Evolutionary conservation across 2,888 invertebrate genomes (phyloP).

Genomic region (Apamea epomidion): DNA sequence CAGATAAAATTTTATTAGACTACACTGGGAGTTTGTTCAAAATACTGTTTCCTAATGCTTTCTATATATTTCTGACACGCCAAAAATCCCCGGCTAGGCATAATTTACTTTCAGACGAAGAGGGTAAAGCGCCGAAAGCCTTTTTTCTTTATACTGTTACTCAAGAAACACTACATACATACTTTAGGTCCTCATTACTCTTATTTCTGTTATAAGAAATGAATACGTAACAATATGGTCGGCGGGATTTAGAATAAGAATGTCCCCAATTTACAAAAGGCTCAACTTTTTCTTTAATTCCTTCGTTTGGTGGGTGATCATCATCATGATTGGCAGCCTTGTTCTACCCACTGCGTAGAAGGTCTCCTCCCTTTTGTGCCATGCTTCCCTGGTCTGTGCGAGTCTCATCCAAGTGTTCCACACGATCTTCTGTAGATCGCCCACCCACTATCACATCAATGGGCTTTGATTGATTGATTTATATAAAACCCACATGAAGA

Average conservation of each 20-base stretch:
- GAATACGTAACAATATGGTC: neutral
- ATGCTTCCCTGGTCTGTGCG: too few species aligned
- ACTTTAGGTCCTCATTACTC: neutral
- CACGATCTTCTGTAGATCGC: neutral
- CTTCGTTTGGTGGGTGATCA: neutral
- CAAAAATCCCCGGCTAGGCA: neutral
- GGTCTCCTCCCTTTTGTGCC: too few species aligned
- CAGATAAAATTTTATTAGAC: slow-evolving; percentile 17
- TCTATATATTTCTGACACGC: neutral
- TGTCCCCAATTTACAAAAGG: neutral
- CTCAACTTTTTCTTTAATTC: neutral
- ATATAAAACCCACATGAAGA: neutral
- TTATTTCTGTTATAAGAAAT: neutral
- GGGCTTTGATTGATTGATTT: neutral
- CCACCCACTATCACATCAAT: neutral
- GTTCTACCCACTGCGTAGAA: too few species aligned
- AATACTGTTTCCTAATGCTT: neutral
- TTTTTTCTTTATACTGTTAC: neutral
- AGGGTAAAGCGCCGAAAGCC: neutral
- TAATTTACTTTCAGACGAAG: neutral
- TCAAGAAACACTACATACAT: neutral
- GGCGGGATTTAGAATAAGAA: neutral
- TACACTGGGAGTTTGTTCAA: neutral
- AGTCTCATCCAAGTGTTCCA: too few species aligned
- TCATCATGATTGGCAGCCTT: too few species aligned